These are phyloP conservation scores for Channa striata DNA, from an alignment of 2,797 vertebrate genomes.

Conservation along the genomic window DNA sequence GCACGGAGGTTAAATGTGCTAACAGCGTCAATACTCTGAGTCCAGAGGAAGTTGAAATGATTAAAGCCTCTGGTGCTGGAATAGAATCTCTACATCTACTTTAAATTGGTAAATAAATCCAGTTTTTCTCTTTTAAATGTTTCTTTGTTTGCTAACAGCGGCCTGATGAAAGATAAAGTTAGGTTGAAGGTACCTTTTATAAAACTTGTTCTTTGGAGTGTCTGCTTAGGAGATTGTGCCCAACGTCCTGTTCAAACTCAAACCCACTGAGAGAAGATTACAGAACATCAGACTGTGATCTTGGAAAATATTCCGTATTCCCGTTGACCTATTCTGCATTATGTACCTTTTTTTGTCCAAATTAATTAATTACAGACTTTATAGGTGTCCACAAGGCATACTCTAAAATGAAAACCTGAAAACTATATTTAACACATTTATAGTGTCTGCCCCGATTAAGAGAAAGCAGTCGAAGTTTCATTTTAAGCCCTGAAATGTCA, in stretches of 20 bases:
- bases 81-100: neutral
- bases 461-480: no score
- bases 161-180: slow-evolving; percentile 9
- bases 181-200: no score
- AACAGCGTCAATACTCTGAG: neutral
- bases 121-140: neutral
- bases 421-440: no score
- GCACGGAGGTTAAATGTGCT: neutral
- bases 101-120: neutral
- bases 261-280: slow-evolving; percentile 6
- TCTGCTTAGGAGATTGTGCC: slow-evolving; percentile 20
- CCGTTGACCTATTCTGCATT: slow-evolving; percentile 25
- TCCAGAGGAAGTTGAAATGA: neutral
- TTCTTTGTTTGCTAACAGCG: neutral
- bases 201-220: neutral
- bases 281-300: slow-evolving; percentile 16
- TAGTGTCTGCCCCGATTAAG: no score
- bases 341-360: slow-evolving; percentile 19
- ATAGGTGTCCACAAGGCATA: neutral
- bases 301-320: slow-evolving; percentile 12
- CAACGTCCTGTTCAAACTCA: slow-evolving; percentile 25
- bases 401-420: slow-evolving; percentile 1
- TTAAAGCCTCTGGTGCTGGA: neutral
- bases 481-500: no score
- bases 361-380: slow-evolving; percentile 21